These are phyloP conservation scores for Hassar affinis DNA, from an alignment of 2,113 vertebrate genomes.

Conservation along the genomic window DNA sequence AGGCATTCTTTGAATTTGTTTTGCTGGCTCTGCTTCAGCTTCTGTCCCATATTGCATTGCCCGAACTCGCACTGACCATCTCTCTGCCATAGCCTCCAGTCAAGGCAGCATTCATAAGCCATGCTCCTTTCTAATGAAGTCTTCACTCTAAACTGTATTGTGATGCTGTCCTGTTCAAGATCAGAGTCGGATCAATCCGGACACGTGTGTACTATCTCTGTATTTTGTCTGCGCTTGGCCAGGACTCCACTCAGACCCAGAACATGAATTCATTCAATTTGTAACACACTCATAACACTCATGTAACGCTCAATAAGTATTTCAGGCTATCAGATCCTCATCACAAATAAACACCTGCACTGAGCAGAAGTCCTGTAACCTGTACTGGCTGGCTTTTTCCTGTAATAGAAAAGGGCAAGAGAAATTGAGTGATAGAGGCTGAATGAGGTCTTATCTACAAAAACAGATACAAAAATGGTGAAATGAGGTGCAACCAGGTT, in stretches of 20 bases:
- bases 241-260: neutral
- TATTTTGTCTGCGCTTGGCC: neutral
- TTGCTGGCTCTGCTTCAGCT: neutral
- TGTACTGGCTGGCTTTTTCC: conserved; percentile 1
- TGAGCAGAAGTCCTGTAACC: conserved; percentile 4
- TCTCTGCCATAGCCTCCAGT: conserved; percentile 2
- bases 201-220: neutral
- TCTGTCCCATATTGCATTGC: neutral
- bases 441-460: neutral
- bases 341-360: conserved; percentile 3
- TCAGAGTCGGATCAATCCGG: neutral
- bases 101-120: neutral
- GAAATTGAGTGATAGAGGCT: conserved; percentile 3
- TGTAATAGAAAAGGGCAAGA: neutral
- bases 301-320: neutral
- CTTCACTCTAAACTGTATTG: neutral
- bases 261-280: neutral
- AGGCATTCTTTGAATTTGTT: neutral
- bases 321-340: conserved; percentile 3
- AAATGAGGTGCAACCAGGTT: conserved; percentile 12
- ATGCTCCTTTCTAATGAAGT: conserved; percentile 17
- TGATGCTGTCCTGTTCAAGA: neutral
- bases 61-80: neutral
- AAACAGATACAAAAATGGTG: conserved; percentile 4
- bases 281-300: neutral